Evolutionary conservation across 2,797 vertebrate genomes (phyloP), one percentile per base, ranked within the genome.

Genomic region (Enteromius fasciolatus): DNA sequence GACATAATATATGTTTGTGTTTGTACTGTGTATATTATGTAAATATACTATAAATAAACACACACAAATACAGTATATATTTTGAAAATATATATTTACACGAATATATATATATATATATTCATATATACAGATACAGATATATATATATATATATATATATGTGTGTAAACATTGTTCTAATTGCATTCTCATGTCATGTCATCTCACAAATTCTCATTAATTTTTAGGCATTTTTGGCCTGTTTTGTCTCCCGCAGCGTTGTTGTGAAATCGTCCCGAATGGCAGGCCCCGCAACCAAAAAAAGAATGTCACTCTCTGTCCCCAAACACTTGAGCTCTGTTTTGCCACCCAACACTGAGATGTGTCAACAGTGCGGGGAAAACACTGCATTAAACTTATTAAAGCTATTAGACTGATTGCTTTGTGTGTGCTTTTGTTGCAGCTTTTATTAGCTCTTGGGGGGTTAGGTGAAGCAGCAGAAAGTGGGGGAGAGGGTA

Each of bases 341-440:
- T 94, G 93, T 94, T 95, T 94, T 92, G 93, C 89, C 91, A 91
- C 90, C 91, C 91, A 93, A 94, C 91, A 90, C 82, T 87, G 89
- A 91, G 92, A 94, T 93, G 93, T 95, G 94, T 94, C 92, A 94
- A 94, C 92, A 93, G 2, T 41, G 87, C 87, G 88, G 89, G 91
- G 91, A 92, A 81, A 85, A 93, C 92, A 92, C 87, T 89, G 81
- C 89, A 90, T 92, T 94, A 94, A 89, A 93, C 92, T 91, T 93
- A 95, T 94, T 95, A 95, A 92, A 87, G 89, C 94, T 90, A 94
- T 95, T 94, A 94, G 92, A 88, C 91, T 89, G 91, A 93, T 93
- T 92, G 93, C 92, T 93, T 92, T 93, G 92, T 93, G 82, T 25
- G 90, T 82, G 90, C 92, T 92, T 93, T 94, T 94, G 92, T 94